Base-by-base conservation (phyloP, 1,140 invertebrate genomes). In the Rhopalosiphum padi region DNA sequence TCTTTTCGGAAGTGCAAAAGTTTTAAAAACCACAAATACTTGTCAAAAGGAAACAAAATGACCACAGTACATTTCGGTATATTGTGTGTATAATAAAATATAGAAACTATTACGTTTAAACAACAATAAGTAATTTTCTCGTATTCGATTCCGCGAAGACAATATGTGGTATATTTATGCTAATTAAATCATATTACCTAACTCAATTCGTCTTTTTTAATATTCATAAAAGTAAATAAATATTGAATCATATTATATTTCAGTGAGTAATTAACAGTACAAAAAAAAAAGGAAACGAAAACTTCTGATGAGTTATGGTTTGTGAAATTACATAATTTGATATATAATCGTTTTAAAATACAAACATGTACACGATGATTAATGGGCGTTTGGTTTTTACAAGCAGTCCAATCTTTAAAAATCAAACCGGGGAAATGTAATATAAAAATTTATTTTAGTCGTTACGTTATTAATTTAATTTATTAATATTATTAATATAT, bases 11-110 rank as follows among this genome's bases (percentile, higher is more conserved):
- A 83, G 68, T 92, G 43, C 51, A 83, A 83, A 92, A 92, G 68
- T 92, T 92, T 77, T 83, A 92, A 82, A 83, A 92, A 92, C 68
- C 90, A 92, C 90, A 83, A 92, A 92, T 83, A 92, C 90, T 92
- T 92, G 90, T 92, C 90, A 92, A 83, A 82, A 77, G 30, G 68
- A 91, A 37, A 77, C 90, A 48, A 91, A 92, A 83, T 83, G 68
- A 92, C 90, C 90, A 51, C 68, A 25, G 30, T 18, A 37, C 6
- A 83, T 83, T 37, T 83, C 1, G 6, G 23, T 83, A 83, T 83
- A 83, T 48, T 22, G 46, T 9, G 25, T 22, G n/a, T 35, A 88
- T 22, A 22, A 87, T 87, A 87, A 89, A 53, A 89, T n/a, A 89
- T n/a, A 53, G 3, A 53, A 89, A 25, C 8, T 9, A 37, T 48